Evolutionary conservation across 1,140 invertebrate genomes (phyloP).

Genomic region (Penaeus vannamei): DNA sequence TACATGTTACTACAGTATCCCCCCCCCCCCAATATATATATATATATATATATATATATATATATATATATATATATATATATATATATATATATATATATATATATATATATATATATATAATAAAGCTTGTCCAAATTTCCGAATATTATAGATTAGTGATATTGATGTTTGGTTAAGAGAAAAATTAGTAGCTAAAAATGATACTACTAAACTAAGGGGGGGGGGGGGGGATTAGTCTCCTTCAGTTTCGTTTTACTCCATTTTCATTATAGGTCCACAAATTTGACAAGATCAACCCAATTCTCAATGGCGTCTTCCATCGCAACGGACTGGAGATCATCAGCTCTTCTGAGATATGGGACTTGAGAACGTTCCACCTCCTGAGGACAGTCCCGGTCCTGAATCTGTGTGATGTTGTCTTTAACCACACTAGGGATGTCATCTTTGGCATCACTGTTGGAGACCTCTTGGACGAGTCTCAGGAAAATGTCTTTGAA

Average conservation of each 20-base stretch:
- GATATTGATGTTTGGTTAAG: too few species aligned
- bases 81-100: too few species aligned
- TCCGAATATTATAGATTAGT: too few species aligned
- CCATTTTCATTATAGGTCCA: conserved; percentile 79
- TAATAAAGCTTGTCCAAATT: too few species aligned
- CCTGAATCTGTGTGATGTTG: conserved; percentile 85
- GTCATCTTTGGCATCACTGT: conserved; percentile 75
- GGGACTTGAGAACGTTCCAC: conserved; percentile 96
- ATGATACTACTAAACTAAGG: too few species aligned
- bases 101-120: too few species aligned
- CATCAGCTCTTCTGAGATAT: conserved; percentile 81
- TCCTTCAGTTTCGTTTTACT: background rate
- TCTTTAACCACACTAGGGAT: conserved; percentile 75
- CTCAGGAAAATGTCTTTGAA: conserved; percentile 75
- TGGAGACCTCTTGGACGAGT: conserved; percentile 56
- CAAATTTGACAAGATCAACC: conserved; percentile 98
- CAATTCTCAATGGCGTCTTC: conserved; percentile 94
- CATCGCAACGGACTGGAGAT: conserved; percentile 97
- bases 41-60: too few species aligned
- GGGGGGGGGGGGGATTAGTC: too few species aligned
- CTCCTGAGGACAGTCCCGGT: conserved; percentile 93
- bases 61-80: too few species aligned
- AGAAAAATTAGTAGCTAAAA: too few species aligned
- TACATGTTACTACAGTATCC: too few species aligned
- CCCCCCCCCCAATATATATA: too few species aligned